Base-by-base conservation (phyloP, 2,113 vertebrate genomes). In the Eonycteris spelaea region DNA sequence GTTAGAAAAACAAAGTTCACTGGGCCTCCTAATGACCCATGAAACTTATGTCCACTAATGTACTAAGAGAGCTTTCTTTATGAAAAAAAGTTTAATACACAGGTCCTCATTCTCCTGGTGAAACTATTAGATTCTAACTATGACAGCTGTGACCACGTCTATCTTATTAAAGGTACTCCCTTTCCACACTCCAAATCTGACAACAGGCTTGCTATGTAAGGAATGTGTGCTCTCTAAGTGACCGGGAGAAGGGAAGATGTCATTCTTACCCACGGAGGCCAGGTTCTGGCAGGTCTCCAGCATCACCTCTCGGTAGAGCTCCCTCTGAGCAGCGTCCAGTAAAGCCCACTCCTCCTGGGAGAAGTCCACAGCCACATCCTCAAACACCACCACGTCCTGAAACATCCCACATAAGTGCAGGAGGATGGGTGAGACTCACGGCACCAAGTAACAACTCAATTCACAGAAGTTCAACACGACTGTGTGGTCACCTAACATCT, bases 251-350 rank as follows among this genome's bases (percentile, higher is more conserved):
- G 84, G 35, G 40, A 84, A 2, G 22, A 40, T 26, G 38, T 40
- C 80, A 30, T 73, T 40, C 90, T 93, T 63, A 95, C 86, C 93
- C 51, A 96, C 33, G 3, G 82, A 85, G 21, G 88, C 87, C 65
- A 95, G 67, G 30, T 91, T 95, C 53, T 59, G 28, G 24, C 45
- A 83, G 55, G 51, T 97, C 7, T 97, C 90, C 61, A 93, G 35
- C 95, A 91, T 96, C 68, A 96, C 93, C 0, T 96, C 95, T 70
- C 28, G 73, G 90, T 55, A 87, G 57, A 97, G 59, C 57, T 12
- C 0, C 33, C 48, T 73, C 85, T 95, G 86, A 43, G 61, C 75
- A 57, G 59, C 53, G 55, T 78, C 63, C 63, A 92, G 48, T 43
- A 79, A 21, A 90, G 67, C 80, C 59, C 93, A 97, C 43, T 96